Evolutionary conservation across 2,797 vertebrate species (phyloP), one percentile per base, ranked within the genome.

Genomic region (Apogon hyalosoma): DNA sequence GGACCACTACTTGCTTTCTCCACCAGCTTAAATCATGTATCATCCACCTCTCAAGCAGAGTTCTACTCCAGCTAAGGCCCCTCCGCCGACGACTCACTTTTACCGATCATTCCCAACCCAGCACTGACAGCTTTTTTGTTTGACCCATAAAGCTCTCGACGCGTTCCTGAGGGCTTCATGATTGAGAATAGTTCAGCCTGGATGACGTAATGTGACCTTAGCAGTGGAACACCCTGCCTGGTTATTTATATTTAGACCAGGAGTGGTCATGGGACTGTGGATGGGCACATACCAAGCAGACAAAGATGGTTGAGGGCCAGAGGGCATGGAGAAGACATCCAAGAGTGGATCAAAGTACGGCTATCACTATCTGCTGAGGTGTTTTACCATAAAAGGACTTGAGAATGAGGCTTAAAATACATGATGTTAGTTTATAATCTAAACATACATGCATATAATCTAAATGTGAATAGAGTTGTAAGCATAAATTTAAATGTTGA

Each of bases 141-240:
- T 48, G 72, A 76, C 59, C 68, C 51, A 14, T 72, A 38, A 82
- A 89, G 69, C 46, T 47, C 60, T 71, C 14, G 0, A 54, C 28
- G 11, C 8, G 2, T 65, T 40, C 19, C 15, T 7, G 3, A 55
- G 59, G 28, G 63, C 24, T 14, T 3, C 68, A 49, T 62, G 70
- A 77, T 58, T 66, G 56, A 71, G 77, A 73, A 49, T 54, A 45
- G 33, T 40, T 28, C 24, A 28, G 54, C 60, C 63, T 11, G 24
- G 59, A 75, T 92, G 87, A 88, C 24, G 77, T 87, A 84, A 91
- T 72, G 84, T 81, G 83, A 88, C 85, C 87, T 85, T 80, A 68
- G 74, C 64, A 19, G 51, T 16, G 45, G 14, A 64, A 53, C 64
- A 65, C 55, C 43, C 58, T 56, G 70, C 75, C 31, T 36, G 42